These are phyloP conservation scores for Aphelenchoides bicaudatus DNA, from an alignment of 2,888 invertebrate genomes.

Conservation along the genomic window DNA sequence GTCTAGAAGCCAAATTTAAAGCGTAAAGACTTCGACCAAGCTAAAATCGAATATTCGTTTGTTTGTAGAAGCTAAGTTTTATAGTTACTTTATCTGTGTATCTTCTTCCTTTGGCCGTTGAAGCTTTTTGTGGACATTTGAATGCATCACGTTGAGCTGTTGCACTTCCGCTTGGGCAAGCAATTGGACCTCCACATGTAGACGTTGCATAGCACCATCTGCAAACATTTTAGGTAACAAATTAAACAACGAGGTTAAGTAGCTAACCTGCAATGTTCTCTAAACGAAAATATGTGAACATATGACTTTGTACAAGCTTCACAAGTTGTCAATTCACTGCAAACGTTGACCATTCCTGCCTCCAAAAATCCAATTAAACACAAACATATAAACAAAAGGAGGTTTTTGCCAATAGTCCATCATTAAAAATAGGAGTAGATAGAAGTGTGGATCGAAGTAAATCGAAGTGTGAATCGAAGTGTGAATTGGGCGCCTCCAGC, in stretches of 20 bases:
- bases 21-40: constrained; percentile 56
- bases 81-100: constrained; percentile 59
- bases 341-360: constrained; percentile 51
- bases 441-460: too few relatives aligned
- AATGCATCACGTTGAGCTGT: constrained; percentile 56
- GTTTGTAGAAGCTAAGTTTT: too few relatives aligned
- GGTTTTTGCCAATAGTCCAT: too few relatives aligned
- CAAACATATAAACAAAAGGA: too few relatives aligned
- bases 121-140: constrained; percentile 53
- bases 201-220: constrained; percentile 55
- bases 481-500: too few relatives aligned
- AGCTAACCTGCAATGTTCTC: constrained; percentile 54
- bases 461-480: too few relatives aligned
- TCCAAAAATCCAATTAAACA: constrained; percentile 12
- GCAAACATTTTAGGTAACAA: not conserved
- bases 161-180: constrained; percentile 53
- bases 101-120: constrained; percentile 46
- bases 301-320: constrained; percentile 52
- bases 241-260: not conserved
- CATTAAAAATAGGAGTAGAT: too few relatives aligned
- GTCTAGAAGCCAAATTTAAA: constrained; percentile 44
- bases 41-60: too few relatives aligned
- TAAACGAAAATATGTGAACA: constrained; percentile 56
- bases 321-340: constrained; percentile 51
- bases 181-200: constrained; percentile 54